Evolutionary conservation across 2,888 invertebrate genomes (phyloP).

Genomic region (Drosophila borborema): DNA sequence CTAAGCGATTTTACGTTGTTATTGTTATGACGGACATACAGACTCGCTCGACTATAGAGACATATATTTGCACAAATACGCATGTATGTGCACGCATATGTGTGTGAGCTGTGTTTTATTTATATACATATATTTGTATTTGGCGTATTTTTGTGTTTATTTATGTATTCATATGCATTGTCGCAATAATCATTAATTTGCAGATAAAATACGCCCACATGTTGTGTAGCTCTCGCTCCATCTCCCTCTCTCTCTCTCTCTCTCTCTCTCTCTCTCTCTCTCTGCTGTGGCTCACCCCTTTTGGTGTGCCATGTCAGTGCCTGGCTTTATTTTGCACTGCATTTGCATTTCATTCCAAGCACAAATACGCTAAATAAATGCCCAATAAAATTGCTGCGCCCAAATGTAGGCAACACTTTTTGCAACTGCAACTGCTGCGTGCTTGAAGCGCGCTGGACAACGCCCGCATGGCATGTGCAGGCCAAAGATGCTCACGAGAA

Average conservation of each 20-base stretch:
- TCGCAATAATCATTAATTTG: conserved; percentile 79
- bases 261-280: neutral
- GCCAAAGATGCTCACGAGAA: conserved; percentile 23
- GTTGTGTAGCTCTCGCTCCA: neutral
- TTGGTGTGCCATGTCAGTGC: conserved; percentile 40
- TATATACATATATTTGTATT: conserved; percentile 60
- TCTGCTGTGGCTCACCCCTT: neutral
- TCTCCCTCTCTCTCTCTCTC: neutral
- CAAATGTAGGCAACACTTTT: conserved; percentile 43
- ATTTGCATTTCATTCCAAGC: conserved; percentile 24
- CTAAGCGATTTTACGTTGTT: conserved; percentile 82
- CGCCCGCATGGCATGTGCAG: neutral
- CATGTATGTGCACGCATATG: neutral
- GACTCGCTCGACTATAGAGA: conserved; percentile 9
- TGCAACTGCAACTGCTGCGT: conserved; percentile 3
- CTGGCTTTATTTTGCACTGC: conserved; percentile 54
- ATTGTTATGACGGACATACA: conserved; percentile 72
- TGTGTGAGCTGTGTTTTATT: conserved; percentile 42
- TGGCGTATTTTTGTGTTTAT: conserved; percentile 77
- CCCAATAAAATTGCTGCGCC: conserved; percentile 47
- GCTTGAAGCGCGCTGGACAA: conserved; percentile 12
- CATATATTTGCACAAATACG: neutral
- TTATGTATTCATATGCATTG: conserved; percentile 76
- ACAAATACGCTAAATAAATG: conserved; percentile 44
- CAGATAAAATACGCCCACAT: conserved; percentile 66